phyloP scores from a whole-genome alignment of 2,113 vertebrate genomes.

The Spilogale gracilis region DNA sequence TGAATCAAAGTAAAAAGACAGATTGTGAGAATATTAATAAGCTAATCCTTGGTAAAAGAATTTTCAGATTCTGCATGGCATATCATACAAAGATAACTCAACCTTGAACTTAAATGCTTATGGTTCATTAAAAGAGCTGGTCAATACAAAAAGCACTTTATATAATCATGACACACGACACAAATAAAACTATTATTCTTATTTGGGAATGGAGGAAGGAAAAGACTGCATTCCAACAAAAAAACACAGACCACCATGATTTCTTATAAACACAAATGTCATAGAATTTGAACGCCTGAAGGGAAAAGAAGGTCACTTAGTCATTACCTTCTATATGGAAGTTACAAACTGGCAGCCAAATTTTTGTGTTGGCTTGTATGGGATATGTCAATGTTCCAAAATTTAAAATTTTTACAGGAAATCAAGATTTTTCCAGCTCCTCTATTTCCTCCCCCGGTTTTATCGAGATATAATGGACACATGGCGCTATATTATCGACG shows the following conservation, averaged over 20 bases:
- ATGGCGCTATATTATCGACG: too few relatives aligned
- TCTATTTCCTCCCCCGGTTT: neutral
- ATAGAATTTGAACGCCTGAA: neutral
- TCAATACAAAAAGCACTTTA: neutral
- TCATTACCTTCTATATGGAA: neutral
- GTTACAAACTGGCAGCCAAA: neutral
- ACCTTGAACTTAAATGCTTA: neutral
- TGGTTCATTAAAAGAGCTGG: neutral
- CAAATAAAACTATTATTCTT: neutral
- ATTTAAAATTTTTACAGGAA: neutral
- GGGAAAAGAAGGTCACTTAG: neutral
- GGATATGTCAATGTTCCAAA: neutral
- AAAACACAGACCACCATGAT: neutral
- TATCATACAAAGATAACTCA: neutral
- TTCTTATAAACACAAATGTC: neutral
- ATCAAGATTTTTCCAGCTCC: neutral
- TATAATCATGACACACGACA: neutral
- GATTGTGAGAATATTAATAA: neutral
- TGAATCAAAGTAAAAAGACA: conserved; percentile 5
- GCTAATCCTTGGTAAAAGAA: neutral
- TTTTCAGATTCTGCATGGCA: neutral
- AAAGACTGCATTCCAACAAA: neutral
- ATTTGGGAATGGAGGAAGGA: neutral
- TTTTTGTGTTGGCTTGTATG: neutral
- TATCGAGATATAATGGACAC: neutral